Evolutionary conservation across 2,888 invertebrate species (phyloP).

Genomic region (Papilio gigon): DNA sequence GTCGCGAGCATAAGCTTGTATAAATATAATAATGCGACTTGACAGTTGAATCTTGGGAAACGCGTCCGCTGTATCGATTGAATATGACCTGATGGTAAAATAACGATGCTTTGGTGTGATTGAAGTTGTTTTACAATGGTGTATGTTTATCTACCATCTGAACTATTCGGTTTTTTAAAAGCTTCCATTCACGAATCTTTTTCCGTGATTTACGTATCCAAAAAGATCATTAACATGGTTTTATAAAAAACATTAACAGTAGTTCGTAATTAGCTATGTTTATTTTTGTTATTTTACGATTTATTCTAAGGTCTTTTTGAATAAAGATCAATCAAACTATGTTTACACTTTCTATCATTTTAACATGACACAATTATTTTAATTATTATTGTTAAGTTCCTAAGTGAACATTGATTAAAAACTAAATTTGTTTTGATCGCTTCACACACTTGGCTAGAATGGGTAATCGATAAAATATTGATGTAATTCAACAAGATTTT

Average conservation of each 20-base stretch:
- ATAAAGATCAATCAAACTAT: background rate
- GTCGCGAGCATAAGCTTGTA: too few relatives aligned
- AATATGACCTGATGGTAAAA: background rate
- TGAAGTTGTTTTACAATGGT: constrained; percentile 11
- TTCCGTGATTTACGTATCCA: constrained; percentile 3
- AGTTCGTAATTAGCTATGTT: background rate
- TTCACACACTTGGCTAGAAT: background rate
- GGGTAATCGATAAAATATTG: background rate
- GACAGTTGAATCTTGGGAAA: background rate
- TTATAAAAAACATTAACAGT: constrained; percentile 6
- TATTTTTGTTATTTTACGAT: background rate
- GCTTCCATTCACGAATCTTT: constrained; percentile 7
- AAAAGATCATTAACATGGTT: constrained; percentile 24
- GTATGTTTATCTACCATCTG: constrained; percentile 13
- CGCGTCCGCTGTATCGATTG: background rate
- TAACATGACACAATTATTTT: background rate
- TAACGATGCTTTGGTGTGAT: constrained; percentile 2
- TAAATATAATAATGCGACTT: too few relatives aligned
- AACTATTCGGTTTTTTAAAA: constrained; percentile 13
- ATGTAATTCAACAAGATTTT: background rate
- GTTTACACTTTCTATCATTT: background rate
- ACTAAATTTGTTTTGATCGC: background rate
- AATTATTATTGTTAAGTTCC: background rate
- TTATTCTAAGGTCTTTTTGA: background rate
- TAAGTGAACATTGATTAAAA: background rate